Conservation (phyloP, 2,888 invertebrate genomes). For the Megaustenia siamemsis region DNA sequence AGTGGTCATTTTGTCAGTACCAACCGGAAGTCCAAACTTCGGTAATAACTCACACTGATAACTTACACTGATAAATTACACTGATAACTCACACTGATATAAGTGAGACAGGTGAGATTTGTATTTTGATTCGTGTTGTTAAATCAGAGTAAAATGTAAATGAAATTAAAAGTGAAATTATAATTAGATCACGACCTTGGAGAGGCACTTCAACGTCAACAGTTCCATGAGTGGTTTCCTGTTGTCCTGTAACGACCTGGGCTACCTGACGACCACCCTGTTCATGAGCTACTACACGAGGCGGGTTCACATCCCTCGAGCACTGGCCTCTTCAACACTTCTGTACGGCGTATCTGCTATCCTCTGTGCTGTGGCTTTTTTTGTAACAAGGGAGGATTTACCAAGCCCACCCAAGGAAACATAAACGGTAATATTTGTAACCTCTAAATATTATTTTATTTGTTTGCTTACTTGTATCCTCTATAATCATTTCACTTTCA, state of each 20-base stretch:
- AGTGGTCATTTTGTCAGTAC: too few species aligned
- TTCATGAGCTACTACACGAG: slow-evolving; percentile 64
- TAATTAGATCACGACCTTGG: slow-evolving; percentile 73
- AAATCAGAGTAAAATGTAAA: too few species aligned
- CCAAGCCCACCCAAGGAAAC: not conserved
- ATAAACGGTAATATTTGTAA: not conserved
- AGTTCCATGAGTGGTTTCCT: slow-evolving; percentile 71
- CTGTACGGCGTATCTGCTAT: slow-evolving; percentile 66
- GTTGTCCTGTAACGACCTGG: slow-evolving; percentile 74
- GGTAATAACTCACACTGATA: too few species aligned
- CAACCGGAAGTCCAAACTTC: too few species aligned
- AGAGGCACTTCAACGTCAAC: slow-evolving; percentile 72
- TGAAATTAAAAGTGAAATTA: too few species aligned
- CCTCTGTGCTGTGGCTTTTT: slow-evolving; percentile 66
- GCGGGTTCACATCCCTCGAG: slow-evolving; percentile 64
- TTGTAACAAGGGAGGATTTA: slow-evolving; percentile 54
- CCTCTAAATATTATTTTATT: not conserved
- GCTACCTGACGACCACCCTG: slow-evolving; percentile 65
- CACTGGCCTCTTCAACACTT: slow-evolving; percentile 62
- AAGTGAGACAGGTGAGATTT: too few species aligned
- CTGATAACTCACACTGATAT: too few species aligned
- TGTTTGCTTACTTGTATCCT: too few species aligned
- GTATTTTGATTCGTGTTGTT: too few species aligned
- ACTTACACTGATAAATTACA: too few species aligned
- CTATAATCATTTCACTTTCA: too few species aligned